phyloP scores from a whole-genome alignment of 2,888 invertebrate genomes.

The Oxytorus armatus region DNA sequence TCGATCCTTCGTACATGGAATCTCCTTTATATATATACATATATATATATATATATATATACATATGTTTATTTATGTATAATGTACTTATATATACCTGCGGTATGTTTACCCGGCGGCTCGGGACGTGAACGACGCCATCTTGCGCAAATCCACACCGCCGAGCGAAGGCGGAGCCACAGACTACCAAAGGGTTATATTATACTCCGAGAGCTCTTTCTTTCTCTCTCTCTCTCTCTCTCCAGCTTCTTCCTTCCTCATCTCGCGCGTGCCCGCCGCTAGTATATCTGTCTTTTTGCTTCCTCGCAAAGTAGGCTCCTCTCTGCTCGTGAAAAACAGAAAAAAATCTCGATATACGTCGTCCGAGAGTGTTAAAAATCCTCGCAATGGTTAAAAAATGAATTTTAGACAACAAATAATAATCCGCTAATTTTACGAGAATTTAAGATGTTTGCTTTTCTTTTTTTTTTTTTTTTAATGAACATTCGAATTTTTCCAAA shows the following conservation, averaged over 20 bases:
- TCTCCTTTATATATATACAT: constrained; percentile 5
- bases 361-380: too few relatives aligned
- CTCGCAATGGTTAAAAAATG: too few relatives aligned
- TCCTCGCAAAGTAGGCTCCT: not conserved
- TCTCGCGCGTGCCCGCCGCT: constrained; percentile 27
- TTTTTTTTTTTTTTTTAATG: too few relatives aligned
- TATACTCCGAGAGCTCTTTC: constrained; percentile 63
- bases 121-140: constrained; percentile 79
- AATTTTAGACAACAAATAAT: too few relatives aligned
- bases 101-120: constrained; percentile 55
- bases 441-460: too few relatives aligned
- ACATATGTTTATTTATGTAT: constrained; percentile 13
- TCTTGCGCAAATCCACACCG: constrained; percentile 83
- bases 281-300: constrained; percentile 53
- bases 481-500: too few relatives aligned
- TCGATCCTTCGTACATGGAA: not conserved
- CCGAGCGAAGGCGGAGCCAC: constrained; percentile 83
- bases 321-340: too few relatives aligned
- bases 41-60: constrained; percentile 27
- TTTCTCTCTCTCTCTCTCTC: constrained; percentile 65
- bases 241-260: constrained; percentile 41
- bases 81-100: too few relatives aligned
- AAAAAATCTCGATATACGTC: too few relatives aligned
- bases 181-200: constrained; percentile 70
- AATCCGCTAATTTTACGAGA: too few relatives aligned